These are phyloP conservation scores for Sialia sialis DNA, from an alignment of 2,113 vertebrate species.

Conservation along the genomic window DNA sequence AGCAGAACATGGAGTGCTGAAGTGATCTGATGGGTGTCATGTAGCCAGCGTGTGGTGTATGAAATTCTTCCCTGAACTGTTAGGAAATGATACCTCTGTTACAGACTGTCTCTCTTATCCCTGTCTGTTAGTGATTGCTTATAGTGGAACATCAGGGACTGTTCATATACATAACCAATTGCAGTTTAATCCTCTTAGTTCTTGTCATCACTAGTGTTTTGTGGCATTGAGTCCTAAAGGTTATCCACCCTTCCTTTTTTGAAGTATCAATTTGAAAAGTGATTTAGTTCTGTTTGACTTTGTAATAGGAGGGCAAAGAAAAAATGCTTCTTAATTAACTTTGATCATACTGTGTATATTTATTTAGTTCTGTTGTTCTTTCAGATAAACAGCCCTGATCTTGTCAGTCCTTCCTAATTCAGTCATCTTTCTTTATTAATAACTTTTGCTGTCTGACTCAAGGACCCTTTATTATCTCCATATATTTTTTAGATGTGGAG, in stretches of 20 bases:
- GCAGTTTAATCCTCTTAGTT: neutral
- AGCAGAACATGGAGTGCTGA: neutral
- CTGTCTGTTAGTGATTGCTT: neutral
- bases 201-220: neutral
- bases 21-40: neutral
- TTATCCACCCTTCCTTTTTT: neutral
- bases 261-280: neutral
- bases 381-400: neutral
- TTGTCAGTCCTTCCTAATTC: neutral
- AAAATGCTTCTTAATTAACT: neutral
- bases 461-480: neutral
- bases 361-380: neutral
- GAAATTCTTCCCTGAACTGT: neutral
- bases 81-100: neutral
- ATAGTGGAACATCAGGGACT: neutral
- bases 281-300: constrained; percentile 8
- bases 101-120: neutral
- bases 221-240: neutral
- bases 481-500: neutral
- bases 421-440: neutral
- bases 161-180: neutral
- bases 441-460: neutral
- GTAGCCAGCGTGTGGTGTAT: neutral
- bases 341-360: neutral
- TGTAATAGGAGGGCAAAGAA: neutral